Evolutionary conservation across 2,888 invertebrate species (phyloP).

Genomic region (Actias luna): DNA sequence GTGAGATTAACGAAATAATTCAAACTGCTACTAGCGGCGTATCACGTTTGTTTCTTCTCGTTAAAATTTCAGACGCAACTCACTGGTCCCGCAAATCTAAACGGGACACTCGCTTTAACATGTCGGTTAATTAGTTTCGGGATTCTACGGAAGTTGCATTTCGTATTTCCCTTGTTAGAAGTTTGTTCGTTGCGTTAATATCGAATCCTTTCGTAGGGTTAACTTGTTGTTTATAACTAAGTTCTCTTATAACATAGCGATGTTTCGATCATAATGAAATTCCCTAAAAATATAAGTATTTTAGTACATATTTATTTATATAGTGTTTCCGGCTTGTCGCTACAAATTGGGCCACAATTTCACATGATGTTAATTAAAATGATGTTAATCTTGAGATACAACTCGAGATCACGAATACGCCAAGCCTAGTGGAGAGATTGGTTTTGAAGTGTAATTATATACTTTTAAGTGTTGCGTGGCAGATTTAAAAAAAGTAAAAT

Average conservation of each 20-base stretch:
- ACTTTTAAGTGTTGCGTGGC: no score
- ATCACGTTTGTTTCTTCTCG: slow-evolving; percentile 4
- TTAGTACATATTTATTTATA: no score
- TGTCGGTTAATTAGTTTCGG: slow-evolving; percentile 1
- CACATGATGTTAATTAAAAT: no score
- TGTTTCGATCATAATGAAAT: no score
- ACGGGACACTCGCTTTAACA: neutral
- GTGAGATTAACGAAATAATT: slow-evolving; percentile 30
- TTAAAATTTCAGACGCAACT: slow-evolving; percentile 2
- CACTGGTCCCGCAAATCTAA: slow-evolving; percentile 8
- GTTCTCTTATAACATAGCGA: neutral
- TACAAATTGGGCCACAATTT: no score
- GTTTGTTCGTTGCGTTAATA: neutral
- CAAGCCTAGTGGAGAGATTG: no score
- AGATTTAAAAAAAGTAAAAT: no score
- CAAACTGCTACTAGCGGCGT: slow-evolving; percentile 29
- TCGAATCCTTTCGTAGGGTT: neutral
- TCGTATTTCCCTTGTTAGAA: slow-evolving; percentile 3
- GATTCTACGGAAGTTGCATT: neutral
- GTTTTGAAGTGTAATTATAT: no score
- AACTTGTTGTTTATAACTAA: neutral
- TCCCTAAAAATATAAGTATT: no score
- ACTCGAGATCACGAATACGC: no score
- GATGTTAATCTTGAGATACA: no score
- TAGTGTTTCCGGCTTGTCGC: no score